Evolutionary conservation across 2,113 vertebrate species (phyloP).

Genomic region (Microcebus griseorufus): DNA sequence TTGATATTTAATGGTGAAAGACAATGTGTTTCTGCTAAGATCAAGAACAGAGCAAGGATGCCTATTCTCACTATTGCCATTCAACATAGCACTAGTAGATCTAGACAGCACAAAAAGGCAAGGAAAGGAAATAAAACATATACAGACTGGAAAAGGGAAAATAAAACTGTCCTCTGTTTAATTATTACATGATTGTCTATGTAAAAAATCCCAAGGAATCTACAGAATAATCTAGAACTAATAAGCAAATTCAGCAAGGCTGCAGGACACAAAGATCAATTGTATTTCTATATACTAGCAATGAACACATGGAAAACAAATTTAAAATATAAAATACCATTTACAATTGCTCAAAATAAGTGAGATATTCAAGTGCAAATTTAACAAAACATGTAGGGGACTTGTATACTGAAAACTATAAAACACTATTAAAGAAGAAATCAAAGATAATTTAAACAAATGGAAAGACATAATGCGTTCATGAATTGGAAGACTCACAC

Average conservation of each 20-base stretch:
- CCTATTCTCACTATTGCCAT: not conserved
- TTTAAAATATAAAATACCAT: not conserved
- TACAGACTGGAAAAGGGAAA: not conserved
- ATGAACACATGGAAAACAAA: not conserved
- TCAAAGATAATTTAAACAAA: not conserved
- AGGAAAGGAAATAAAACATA: not conserved
- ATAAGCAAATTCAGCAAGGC: not conserved
- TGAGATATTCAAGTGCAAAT: not conserved
- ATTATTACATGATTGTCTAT: not conserved
- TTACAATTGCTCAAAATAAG: not conserved
- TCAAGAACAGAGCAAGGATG: not conserved
- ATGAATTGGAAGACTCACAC: not conserved
- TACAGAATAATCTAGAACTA: not conserved
- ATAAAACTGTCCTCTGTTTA: not conserved
- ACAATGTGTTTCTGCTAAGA: not conserved
- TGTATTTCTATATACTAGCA: not conserved
- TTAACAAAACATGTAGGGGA: not conserved
- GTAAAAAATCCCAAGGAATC: not conserved
- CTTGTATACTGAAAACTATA: not conserved
- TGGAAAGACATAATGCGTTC: not conserved
- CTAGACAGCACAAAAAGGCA: not conserved
- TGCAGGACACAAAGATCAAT: not conserved
- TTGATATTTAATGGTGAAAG: not conserved
- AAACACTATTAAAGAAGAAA: not conserved
- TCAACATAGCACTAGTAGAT: not conserved